phyloP scores from a whole-genome alignment of 2,888 invertebrate genomes.

The Drosophila cognata region DNA sequence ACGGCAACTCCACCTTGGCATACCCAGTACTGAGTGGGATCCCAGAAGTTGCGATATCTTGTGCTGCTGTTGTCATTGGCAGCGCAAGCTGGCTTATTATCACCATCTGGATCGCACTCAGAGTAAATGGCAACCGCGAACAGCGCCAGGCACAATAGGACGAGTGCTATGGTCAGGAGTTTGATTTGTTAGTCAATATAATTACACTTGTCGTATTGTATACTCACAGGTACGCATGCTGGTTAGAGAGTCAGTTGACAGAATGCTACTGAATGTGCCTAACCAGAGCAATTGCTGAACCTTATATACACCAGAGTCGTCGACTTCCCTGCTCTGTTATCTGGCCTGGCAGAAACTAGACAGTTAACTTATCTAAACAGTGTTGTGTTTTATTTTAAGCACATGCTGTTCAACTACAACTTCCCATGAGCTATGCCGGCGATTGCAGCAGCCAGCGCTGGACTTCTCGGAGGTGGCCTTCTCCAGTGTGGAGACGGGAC shows the following conservation, averaged over 20 bases:
- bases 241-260: conserved; percentile 26
- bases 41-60: conserved; percentile 48
- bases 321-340: conserved; percentile 27
- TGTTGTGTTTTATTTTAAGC: conserved; percentile 21
- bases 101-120: conserved; percentile 32
- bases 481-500: no score
- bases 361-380: conserved; percentile 52
- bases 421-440: no score
- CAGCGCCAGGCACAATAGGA: conserved; percentile 49
- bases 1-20: not conserved
- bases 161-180: conserved; percentile 33
- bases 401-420: no score
- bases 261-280: conserved; percentile 52
- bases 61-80: not conserved
- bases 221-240: conserved; percentile 67
- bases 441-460: no score
- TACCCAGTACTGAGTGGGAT: conserved; percentile 55
- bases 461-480: no score
- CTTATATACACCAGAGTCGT: conserved; percentile 52
- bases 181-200: no score
- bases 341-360: conserved; percentile 22
- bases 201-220: not conserved
- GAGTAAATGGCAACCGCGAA: conserved; percentile 22
- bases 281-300: conserved; percentile 14
- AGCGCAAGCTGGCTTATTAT: conserved; percentile 37